Percentiles rank a stretch among this genome's conserved stretches.
Conservation (phyloP, 2,797 vertebrate genomes). For the Cossypha polioptera region DNA sequence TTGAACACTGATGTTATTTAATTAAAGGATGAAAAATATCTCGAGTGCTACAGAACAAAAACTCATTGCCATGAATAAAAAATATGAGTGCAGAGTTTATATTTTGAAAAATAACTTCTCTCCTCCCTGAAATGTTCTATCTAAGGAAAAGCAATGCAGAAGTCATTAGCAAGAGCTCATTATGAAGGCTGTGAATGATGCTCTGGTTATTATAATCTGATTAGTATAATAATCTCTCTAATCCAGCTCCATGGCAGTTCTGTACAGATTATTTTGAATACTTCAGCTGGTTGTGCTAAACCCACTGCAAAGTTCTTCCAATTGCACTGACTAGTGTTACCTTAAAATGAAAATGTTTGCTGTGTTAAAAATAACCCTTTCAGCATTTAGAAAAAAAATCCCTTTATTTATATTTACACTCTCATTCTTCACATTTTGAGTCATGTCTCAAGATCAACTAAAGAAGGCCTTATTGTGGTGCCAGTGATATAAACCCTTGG, state of each 20-base stretch:
- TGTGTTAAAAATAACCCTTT: slow-evolving; percentile 50
- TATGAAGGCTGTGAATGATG: background rate
- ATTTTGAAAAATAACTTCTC: background rate
- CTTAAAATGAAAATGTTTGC: background rate
- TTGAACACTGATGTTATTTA: background rate
- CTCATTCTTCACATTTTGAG: slow-evolving; percentile 50
- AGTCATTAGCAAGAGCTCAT: background rate
- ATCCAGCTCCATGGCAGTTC: background rate
- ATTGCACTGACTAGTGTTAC: background rate
- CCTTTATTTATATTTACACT: slow-evolving; percentile 34
- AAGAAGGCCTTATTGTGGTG: background rate
- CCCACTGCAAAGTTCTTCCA: background rate
- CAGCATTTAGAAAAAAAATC: background rate
- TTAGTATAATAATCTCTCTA: background rate
- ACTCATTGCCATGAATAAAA: background rate
- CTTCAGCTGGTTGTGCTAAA: background rate
- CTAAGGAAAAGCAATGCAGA: background rate
- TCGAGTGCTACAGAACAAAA: background rate
- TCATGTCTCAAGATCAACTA: slow-evolving; percentile 46
- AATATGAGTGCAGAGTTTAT: background rate
- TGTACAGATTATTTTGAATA: background rate
- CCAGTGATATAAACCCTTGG: background rate
- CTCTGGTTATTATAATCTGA: background rate
- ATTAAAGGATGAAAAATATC: background rate
- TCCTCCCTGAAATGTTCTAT: background rate